Evolutionary conservation across 1,140 invertebrate genomes (phyloP).

Genomic region (Cephus cinctus): DNA sequence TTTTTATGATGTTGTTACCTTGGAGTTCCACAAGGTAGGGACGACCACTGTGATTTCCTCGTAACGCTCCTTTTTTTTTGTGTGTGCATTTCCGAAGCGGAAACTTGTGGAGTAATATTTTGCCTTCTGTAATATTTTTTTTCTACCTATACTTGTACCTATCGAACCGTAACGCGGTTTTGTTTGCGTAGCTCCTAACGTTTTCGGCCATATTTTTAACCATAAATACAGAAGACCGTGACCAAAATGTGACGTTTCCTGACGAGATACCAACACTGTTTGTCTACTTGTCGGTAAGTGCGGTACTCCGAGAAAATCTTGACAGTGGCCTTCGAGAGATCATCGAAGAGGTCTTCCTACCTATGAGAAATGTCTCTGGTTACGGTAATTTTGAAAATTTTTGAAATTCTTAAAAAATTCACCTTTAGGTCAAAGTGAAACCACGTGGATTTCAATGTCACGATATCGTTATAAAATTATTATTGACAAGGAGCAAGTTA

Average conservation of each 20-base stretch:
- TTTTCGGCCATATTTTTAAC: constrained; percentile 48
- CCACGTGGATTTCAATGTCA: too few species aligned
- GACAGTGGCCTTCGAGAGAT: constrained; percentile 29
- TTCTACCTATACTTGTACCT: not conserved
- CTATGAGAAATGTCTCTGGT: too few species aligned
- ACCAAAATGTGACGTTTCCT: constrained; percentile 42
- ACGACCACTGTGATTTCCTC: not conserved
- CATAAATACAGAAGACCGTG: constrained; percentile 47
- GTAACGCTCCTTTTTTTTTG: too few species aligned
- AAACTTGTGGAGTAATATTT: not conserved
- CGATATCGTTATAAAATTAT: too few species aligned
- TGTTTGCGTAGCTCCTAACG: constrained; percentile 48
- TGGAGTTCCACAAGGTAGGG: constrained; percentile 1
- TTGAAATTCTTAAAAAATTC: too few species aligned
- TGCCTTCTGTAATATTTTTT: not conserved
- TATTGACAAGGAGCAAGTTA: too few species aligned
- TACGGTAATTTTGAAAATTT: too few species aligned
- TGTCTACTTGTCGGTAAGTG: constrained; percentile 18
- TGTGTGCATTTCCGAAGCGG: too few species aligned
- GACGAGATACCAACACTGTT: constrained; percentile 8
- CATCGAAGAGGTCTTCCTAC: constrained; percentile 16
- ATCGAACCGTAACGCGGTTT: not conserved
- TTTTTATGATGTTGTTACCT: constrained; percentile 27
- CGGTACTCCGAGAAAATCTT: constrained; percentile 30
- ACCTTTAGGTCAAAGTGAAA: too few species aligned